Conservation (phyloP, 1,140 invertebrate genomes). For the Adelges cooleyi region DNA sequence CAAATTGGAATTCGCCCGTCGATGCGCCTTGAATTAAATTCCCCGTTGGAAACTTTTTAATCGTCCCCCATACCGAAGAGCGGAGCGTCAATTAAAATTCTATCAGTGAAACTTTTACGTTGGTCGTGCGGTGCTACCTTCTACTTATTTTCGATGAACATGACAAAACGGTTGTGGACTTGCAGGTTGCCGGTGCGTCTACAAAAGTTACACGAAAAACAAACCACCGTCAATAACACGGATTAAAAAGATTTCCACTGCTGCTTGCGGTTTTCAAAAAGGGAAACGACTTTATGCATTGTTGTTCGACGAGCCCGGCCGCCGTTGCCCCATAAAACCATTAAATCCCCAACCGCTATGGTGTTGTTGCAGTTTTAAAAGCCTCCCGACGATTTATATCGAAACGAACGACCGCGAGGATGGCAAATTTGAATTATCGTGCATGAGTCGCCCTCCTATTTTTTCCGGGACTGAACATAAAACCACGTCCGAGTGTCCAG, state of each 20-base stretch:
- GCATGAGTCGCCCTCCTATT: background rate
- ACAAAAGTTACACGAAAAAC: conserved; percentile 10
- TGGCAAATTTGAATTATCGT: conserved; percentile 10
- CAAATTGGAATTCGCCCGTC: background rate
- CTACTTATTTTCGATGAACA: background rate
- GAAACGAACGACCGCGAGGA: background rate
- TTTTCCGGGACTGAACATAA: background rate
- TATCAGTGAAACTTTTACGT: conserved; percentile 2
- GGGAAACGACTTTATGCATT: conserved; percentile 9
- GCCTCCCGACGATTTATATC: conserved; percentile 9
- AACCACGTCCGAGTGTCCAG: background rate
- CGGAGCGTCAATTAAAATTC: conserved; percentile 20
- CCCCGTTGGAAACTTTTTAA: conserved; percentile 9
- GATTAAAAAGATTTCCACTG: conserved; percentile 7
- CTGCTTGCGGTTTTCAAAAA: background rate
- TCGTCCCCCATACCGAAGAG: background rate
- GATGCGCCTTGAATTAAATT: background rate
- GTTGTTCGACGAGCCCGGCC: conserved; percentile 7
- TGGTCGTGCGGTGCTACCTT: background rate
- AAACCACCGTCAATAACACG: conserved; percentile 8
- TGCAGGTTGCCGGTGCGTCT: background rate
- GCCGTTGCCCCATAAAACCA: conserved; percentile 16
- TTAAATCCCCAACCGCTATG: conserved; percentile 4
- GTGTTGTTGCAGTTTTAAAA: conserved; percentile 18
- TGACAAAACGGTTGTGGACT: background rate